Evolutionary conservation across 2,888 invertebrate genomes (phyloP).

Genomic region (Ophioninae sp.): DNA sequence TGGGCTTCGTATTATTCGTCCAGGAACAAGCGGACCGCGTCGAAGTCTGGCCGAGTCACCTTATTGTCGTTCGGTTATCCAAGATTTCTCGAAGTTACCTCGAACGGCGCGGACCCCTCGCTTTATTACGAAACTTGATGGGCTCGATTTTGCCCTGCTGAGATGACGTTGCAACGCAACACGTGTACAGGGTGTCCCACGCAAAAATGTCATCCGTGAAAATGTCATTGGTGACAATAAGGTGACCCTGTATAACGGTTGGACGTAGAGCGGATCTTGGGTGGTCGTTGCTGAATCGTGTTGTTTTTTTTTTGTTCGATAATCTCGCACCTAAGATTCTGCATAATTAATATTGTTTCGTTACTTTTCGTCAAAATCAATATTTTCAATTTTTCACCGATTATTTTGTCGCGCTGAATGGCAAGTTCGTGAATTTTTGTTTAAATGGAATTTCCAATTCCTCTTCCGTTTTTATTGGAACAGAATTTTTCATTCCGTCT

Average conservation of each 20-base stretch:
- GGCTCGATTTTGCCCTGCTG: neutral
- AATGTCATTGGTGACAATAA: too few species aligned
- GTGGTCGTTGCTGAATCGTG: neutral
- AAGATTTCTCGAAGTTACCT: neutral
- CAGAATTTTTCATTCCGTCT: neutral
- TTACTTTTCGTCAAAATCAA: neutral
- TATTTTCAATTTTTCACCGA: neutral
- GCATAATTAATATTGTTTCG: too few species aligned
- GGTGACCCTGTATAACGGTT: neutral
- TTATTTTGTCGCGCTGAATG: too few species aligned
- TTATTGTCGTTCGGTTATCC: neutral
- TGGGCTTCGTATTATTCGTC: neutral
- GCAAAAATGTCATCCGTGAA: too few species aligned
- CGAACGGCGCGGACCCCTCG: neutral
- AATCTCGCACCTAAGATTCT: too few species aligned
- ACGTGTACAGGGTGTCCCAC: too few species aligned
- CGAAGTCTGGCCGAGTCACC: neutral
- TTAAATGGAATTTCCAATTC: neutral
- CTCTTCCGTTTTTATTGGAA: neutral
- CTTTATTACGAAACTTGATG: neutral
- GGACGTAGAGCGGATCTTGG: neutral
- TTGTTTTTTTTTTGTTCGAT: neutral
- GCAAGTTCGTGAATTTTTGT: neutral
- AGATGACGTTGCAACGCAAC: neutral
- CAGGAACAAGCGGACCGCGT: neutral